phyloP scores from a whole-genome alignment of 2,113 vertebrate species.

The Orientallactaga bullata region DNA sequence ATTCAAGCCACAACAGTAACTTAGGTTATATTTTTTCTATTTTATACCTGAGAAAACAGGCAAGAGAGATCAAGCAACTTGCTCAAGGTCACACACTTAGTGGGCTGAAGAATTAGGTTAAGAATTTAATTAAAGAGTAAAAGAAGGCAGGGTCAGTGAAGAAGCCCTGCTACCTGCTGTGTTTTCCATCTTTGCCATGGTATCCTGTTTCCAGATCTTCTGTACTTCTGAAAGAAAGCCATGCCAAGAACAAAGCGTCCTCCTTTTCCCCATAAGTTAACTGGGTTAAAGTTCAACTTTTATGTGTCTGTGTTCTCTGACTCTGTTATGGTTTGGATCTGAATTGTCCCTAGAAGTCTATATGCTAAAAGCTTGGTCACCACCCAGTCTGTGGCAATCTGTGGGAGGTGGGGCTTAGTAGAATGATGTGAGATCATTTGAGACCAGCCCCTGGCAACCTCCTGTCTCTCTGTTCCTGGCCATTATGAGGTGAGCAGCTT shows the following conservation, averaged over 20 bases:
- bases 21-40: not conserved
- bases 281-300: not conserved
- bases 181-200: not conserved
- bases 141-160: not conserved
- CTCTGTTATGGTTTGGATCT: not conserved
- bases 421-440: not conserved
- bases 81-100: not conserved
- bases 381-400: not conserved
- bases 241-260: not conserved
- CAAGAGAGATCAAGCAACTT: constrained; percentile 4
- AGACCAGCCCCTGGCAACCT: not conserved
- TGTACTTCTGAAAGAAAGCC: not conserved
- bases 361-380: not conserved
- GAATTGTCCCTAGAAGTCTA: not conserved
- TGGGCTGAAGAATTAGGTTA: not conserved
- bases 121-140: not conserved
- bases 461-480: not conserved
- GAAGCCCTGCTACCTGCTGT: not conserved
- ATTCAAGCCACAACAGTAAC: not conserved
- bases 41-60: constrained; percentile 16
- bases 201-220: not conserved
- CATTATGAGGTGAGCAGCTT: not conserved
- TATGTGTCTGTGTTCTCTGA: not conserved
- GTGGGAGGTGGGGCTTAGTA: not conserved
- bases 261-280: not conserved